Base-by-base conservation (phyloP, 2,888 invertebrate genomes). In the Pogonocherus hispidulus region DNA sequence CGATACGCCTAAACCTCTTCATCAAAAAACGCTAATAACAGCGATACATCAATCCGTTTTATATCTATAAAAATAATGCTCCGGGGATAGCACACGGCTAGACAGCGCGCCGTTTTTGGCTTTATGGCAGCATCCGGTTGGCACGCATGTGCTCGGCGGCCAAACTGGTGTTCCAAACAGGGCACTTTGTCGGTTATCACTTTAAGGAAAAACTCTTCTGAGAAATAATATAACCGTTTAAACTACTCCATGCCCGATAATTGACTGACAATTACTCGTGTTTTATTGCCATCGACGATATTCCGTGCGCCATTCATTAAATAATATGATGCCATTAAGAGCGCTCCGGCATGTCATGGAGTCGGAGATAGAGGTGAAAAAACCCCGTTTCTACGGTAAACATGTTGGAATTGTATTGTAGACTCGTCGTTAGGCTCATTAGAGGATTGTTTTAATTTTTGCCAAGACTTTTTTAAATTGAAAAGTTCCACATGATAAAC, bases 181-280 rank as follows among this genome's bases (percentile, higher is more conserved):
- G 70, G 70, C 70, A 52, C 70, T 70, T 70, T 70, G 70, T 70
- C 70, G 70, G 67, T 22, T 32, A 35, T 56, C 65, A 46, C 59
- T 67, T 41, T 44, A 64, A 37, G 65, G 62, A 67, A 70, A 70
- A 70, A 65, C 54, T 69, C 64, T 70, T 70, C 70, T 70, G 63
- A 46, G 70, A 70, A 70, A 59, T 59, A 47, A 59, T 59, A 59
- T 59, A 47, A 47, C 59, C 59, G 32, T 59, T 59, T 59, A 59
- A 59, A 47, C 32, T 8, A 46, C 46, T 59, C 56, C 22, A 49
- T 63, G 70, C 60, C 54, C 72, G 60, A 69, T 76, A 76, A 76
- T 74, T 73, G 76, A 73, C 73, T 71, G 72, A 71, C 74, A 75
- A 76, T 76, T 76, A 75, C 71, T 59, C 60, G 70, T 73, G 71